phyloP scores from a whole-genome alignment of 2,888 invertebrate species.

The Synergus gifuensis region DNA sequence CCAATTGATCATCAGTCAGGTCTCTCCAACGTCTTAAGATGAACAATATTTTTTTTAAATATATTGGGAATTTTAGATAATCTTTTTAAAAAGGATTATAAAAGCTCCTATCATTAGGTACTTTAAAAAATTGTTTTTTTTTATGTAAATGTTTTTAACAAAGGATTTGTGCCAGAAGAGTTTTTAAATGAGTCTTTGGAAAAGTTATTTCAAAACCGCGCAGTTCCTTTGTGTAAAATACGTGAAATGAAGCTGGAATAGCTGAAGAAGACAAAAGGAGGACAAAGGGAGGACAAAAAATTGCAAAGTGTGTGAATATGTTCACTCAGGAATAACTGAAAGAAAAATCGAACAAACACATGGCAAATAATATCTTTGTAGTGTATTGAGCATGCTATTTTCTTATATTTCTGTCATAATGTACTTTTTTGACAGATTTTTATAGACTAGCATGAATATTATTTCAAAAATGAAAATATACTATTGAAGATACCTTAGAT shows the following conservation, averaged over 20 bases:
- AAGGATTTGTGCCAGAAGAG: background rate
- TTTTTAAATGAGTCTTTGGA: background rate
- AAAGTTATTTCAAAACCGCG: background rate
- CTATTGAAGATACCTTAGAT: slow-evolving; percentile 80
- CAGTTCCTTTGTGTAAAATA: background rate
- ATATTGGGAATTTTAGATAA: too few relatives aligned
- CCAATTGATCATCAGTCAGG: slow-evolving; percentile 84
- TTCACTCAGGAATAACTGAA: background rate
- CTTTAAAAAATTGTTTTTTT: background rate
- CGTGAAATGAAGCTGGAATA: background rate
- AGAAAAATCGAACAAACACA: background rate
- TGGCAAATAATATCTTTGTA: background rate
- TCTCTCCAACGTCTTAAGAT: slow-evolving; percentile 82
- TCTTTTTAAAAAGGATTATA: background rate
- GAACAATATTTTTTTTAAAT: background rate
- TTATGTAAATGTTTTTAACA: background rate
- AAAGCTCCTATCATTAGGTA: background rate
- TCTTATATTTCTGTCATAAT: too few relatives aligned
- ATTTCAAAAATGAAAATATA: slow-evolving; percentile 63
- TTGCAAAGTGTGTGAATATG: background rate
- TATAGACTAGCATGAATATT: background rate
- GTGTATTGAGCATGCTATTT: too few relatives aligned
- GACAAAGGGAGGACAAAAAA: background rate
- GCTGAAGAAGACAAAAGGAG: background rate
- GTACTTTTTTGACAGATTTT: too few relatives aligned